phyloP scores from a whole-genome alignment of 2,888 invertebrate genomes.

The Noctua fimbriata region DNA sequence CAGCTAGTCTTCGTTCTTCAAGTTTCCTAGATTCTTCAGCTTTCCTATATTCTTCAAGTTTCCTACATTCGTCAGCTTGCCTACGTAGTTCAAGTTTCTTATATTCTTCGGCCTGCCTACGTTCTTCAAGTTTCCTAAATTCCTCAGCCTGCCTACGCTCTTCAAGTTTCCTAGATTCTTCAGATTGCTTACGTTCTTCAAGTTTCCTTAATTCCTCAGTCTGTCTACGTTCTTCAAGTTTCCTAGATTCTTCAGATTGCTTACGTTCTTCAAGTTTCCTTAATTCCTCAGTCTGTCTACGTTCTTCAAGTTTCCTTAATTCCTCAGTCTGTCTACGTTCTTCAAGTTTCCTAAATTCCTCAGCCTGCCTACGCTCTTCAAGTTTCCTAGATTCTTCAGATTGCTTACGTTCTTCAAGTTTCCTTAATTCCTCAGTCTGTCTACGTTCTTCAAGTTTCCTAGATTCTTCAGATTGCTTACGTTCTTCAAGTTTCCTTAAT shows the following conservation, averaged over 20 bases:
- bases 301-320: background rate
- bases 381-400: background rate
- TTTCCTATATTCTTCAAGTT: background rate
- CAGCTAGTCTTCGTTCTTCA: background rate
- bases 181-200: background rate
- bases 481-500: conserved; percentile 4
- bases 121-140: background rate
- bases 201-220: background rate
- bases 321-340: background rate
- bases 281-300: background rate
- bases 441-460: background rate
- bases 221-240: background rate
- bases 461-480: background rate
- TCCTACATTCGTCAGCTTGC: background rate
- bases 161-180: background rate
- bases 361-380: background rate
- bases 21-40: background rate
- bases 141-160: background rate
- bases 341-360: background rate
- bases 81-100: rapidly evolving
- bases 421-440: background rate
- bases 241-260: background rate
- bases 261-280: background rate
- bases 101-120: background rate
- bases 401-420: background rate